Conservation (phyloP, 2,113 vertebrate species). For the Ammospiza nelsoni region DNA sequence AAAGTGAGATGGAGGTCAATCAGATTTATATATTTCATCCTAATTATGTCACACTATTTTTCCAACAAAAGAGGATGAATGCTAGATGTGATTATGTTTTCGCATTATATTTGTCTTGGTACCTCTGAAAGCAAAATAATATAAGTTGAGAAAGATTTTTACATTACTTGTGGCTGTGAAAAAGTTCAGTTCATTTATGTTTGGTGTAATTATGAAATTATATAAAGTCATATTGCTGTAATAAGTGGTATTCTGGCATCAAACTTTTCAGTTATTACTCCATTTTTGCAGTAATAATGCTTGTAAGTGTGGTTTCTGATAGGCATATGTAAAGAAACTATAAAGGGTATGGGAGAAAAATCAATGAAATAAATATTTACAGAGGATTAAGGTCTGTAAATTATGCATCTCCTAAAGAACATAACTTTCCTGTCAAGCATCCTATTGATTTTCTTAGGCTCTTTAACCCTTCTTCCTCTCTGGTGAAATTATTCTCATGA, state of each 20-base stretch:
- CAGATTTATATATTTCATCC: background rate
- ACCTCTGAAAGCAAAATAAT: background rate
- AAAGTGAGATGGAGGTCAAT: background rate
- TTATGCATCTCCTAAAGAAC: slow-evolving; percentile 43
- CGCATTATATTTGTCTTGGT: background rate
- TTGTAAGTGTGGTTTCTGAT: background rate
- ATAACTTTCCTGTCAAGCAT: slow-evolving; percentile 22
- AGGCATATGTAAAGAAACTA: background rate
- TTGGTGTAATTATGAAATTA: background rate
- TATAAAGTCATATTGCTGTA: background rate
- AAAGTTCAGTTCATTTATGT: background rate
- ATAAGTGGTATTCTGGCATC: background rate
- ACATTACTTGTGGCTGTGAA: fast-evolving
- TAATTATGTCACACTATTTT: background rate
- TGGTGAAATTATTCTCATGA: background rate
- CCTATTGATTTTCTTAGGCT: slow-evolving; percentile 25
- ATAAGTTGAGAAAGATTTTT: background rate
- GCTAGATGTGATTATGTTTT: background rate
- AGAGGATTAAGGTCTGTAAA: slow-evolving; percentile 52
- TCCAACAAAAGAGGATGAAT: background rate
- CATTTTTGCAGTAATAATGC: background rate
- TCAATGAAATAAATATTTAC: slow-evolving; percentile 73
- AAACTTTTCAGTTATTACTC: background rate
- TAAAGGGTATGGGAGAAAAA: background rate
- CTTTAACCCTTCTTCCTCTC: background rate